A percentile compares a stretch with the other conserved stretches of the same genome.
Evolutionary conservation across 1,140 invertebrate genomes (phyloP).

Genomic region (Asbolus verrucosus): DNA sequence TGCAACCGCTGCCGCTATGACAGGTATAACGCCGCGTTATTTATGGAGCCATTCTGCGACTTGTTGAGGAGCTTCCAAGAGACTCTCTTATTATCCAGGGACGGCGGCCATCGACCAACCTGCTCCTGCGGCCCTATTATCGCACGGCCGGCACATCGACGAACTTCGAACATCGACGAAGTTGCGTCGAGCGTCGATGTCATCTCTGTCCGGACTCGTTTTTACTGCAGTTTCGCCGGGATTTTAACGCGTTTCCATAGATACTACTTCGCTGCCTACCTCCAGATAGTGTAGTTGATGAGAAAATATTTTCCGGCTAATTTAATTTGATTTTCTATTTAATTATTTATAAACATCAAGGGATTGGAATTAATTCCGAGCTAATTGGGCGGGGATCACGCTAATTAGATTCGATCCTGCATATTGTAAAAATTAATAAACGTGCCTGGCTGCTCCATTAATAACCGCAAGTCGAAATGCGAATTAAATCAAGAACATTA

Average conservation of each 20-base stretch:
- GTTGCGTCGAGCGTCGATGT: not conserved
- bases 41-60: conserved; percentile 29
- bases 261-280: no score
- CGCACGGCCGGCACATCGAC: not conserved
- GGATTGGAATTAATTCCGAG: not conserved
- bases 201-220: not conserved
- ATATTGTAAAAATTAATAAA: not conserved
- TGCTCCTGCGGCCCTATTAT: conserved; percentile 18
- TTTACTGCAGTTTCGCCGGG: not conserved
- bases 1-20: conserved; percentile 19
- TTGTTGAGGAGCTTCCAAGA: conserved; percentile 29
- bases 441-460: not conserved
- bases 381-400: not conserved
- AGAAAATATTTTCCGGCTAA: not conserved
- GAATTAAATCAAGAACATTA: no score
- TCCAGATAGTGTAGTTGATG: no score
- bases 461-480: no score
- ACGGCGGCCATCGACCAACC: no score
- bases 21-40: conserved; percentile 21
- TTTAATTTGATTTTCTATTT: conserved; percentile 1
- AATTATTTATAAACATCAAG: conserved; percentile 8
- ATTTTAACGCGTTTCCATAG: no score
- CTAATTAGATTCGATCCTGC: not conserved
- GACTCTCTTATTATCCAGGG: conserved; percentile 24
- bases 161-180: not conserved